These are phyloP conservation scores for Volucella bombylans DNA, from an alignment of 2,888 invertebrate species.

Conservation along the genomic window DNA sequence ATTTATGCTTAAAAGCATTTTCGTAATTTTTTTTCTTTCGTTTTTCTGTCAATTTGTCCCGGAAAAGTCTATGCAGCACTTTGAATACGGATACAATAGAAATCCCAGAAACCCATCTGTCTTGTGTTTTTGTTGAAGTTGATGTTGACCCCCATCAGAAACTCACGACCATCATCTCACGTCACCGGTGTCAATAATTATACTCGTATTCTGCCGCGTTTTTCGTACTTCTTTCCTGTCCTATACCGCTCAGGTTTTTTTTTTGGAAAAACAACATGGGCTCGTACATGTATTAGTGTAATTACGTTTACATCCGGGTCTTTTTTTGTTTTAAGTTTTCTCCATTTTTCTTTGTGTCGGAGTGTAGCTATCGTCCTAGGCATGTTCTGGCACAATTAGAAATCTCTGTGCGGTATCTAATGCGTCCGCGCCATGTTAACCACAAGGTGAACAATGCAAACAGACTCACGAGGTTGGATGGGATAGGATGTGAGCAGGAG, in stretches of 20 bases:
- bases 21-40: background rate
- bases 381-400: conserved; percentile 46
- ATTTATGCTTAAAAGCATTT: conserved; percentile 18
- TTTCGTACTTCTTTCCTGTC: background rate
- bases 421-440: conserved; percentile 49
- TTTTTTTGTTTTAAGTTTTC: background rate
- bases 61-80: conserved; percentile 5
- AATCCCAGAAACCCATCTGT: conserved; percentile 26
- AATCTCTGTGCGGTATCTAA: conserved; percentile 46
- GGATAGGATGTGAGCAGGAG: background rate
- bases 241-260: background rate
- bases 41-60: conserved; percentile 12
- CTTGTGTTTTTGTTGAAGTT: background rate
- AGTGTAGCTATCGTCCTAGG: conserved; percentile 24
- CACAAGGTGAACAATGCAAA: conserved; percentile 48
- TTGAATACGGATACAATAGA: conserved; percentile 14
- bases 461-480: background rate
- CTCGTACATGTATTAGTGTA: conserved; percentile 53
- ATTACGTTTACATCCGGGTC: conserved; percentile 71
- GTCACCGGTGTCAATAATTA: conserved; percentile 50
- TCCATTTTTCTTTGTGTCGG: conserved; percentile 1
- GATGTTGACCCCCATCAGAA: conserved; percentile 18
- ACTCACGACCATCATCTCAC: conserved; percentile 38
- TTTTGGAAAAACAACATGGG: conserved; percentile 19
- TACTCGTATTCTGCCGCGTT: background rate